These are phyloP conservation scores for Pluvialis apricaria DNA, from an alignment of 2,113 vertebrate genomes.

Conservation along the genomic window DNA sequence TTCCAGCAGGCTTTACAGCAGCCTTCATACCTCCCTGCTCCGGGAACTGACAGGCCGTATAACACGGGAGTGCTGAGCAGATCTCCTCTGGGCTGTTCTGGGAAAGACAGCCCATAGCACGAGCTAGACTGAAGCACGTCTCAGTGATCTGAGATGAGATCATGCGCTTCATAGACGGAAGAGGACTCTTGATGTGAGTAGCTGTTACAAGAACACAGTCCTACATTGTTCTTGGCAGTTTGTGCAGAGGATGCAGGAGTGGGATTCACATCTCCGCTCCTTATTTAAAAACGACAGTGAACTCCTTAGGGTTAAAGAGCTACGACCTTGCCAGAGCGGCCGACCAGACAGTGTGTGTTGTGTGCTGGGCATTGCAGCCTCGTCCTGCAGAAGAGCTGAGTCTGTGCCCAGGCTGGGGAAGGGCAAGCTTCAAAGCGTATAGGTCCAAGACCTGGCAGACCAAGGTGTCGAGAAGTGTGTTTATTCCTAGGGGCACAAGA, in stretches of 20 bases:
- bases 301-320: neutral
- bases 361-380: neutral
- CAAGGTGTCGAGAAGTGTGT: neutral
- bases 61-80: neutral
- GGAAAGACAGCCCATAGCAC: neutral
- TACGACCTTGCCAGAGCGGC: neutral
- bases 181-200: neutral
- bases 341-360: accelerated
- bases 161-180: neutral
- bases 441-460: neutral
- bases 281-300: no score
- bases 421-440: accelerated
- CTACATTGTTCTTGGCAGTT: neutral
- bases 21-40: neutral
- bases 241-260: neutral
- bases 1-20: neutral
- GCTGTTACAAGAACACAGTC: neutral
- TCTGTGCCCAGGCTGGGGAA: neutral
- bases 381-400: no score
- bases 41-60: accelerated
- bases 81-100: neutral
- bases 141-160: neutral
- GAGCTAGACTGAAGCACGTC: neutral
- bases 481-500: neutral
- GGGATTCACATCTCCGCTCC: neutral